Conservation (phyloP, 2,888 invertebrate species). For the Eurois occulta region DNA sequence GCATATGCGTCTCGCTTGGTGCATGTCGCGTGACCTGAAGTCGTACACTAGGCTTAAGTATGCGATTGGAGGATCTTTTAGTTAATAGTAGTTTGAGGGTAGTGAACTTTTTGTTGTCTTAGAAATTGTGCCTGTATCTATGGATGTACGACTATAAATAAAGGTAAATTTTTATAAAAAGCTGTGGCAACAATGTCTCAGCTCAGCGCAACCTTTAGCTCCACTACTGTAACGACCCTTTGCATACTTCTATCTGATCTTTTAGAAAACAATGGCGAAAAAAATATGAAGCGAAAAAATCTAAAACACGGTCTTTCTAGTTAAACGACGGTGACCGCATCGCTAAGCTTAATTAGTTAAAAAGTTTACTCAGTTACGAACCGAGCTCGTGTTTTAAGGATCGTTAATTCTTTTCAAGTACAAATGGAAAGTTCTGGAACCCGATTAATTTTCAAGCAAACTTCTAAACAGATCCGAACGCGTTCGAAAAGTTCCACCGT, state of each 20-base stretch:
- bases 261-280: not conserved
- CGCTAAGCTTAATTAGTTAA: conserved; percentile 64
- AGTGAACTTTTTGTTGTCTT: too few species aligned
- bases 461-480: conserved; percentile 67
- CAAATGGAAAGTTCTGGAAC: conserved; percentile 73
- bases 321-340: conserved; percentile 32
- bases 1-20: not conserved
- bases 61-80: not conserved
- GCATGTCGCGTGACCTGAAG: not conserved
- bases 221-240: not conserved
- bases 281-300: not conserved
- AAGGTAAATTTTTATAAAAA: too few species aligned
- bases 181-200: not conserved
- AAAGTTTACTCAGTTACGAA: conserved; percentile 61
- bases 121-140: too few species aligned
- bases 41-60: not conserved
- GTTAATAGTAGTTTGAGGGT: not conserved
- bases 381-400: conserved; percentile 67
- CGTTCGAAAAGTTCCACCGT: conserved; percentile 58
- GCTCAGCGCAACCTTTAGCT: not conserved
- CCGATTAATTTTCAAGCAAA: conserved; percentile 74
- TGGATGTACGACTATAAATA: too few species aligned
- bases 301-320: not conserved
- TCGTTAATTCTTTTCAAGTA: conserved; percentile 78
- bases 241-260: not conserved